Conservation (phyloP, 1,140 invertebrate genomes). For the Neuroterus valhalla region DNA sequence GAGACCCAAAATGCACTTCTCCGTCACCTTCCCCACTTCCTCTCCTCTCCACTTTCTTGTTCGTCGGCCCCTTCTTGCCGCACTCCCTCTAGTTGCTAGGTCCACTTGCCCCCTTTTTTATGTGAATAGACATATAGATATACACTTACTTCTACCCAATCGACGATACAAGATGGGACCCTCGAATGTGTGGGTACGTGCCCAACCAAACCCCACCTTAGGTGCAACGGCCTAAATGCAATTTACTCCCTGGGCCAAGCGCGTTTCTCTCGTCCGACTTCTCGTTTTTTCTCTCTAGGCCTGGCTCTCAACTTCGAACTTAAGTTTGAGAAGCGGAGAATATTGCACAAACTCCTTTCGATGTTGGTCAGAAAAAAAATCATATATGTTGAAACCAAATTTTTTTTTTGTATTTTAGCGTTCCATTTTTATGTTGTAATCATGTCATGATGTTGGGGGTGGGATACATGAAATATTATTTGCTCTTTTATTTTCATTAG, state of each 20-base stretch:
- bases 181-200: conserved; percentile 14
- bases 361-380: conserved; percentile 2
- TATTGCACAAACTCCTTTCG: conserved; percentile 47
- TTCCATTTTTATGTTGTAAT: neutral
- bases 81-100: conserved; percentile 70
- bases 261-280: conserved; percentile 58
- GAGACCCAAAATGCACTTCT: conserved; percentile 38
- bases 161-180: neutral
- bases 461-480: too few species aligned
- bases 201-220: conserved; percentile 44
- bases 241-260: conserved; percentile 64
- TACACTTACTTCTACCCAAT: conserved; percentile 40
- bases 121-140: conserved; percentile 53
- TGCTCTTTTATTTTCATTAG: too few species aligned
- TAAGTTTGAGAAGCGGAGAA: conserved; percentile 50
- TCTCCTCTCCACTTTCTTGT: conserved; percentile 42
- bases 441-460: too few species aligned
- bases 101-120: conserved; percentile 68
- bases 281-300: conserved; percentile 57
- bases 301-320: conserved; percentile 46
- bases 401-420: neutral
- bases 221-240: conserved; percentile 71
- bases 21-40: conserved; percentile 28
- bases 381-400: neutral
- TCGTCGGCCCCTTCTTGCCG: conserved; percentile 41